phyloP scores from a whole-genome alignment of 2,888 invertebrate genomes.

The Eurytoma adleriae region DNA sequence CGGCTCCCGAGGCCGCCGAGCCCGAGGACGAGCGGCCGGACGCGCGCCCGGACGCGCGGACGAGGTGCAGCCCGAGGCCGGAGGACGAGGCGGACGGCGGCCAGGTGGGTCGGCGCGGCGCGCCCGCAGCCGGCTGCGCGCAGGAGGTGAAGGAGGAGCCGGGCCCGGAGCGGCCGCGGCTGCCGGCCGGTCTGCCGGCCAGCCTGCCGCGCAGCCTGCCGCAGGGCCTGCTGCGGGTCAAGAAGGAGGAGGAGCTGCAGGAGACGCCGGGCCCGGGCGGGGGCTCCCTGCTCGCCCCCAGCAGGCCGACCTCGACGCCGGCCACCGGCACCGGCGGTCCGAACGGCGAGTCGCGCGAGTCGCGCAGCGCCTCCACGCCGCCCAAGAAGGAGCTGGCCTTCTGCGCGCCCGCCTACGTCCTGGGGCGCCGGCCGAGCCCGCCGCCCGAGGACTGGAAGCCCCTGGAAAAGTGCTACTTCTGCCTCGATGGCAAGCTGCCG shows the following conservation, averaged over 20 bases:
- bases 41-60: conserved; percentile 57
- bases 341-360: conserved; percentile 58
- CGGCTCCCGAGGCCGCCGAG: conserved; percentile 64
- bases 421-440: conserved; percentile 71
- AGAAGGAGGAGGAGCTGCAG: conserved; percentile 74
- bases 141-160: conserved; percentile 71
- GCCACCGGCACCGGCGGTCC: conserved; percentile 52
- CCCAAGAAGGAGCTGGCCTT: conserved; percentile 63
- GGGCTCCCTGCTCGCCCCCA: conserved; percentile 48
- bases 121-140: conserved; percentile 19
- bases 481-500: conserved; percentile 85
- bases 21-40: background rate
- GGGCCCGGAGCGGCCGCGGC: conserved; percentile 70
- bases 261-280: conserved; percentile 66
- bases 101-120: conserved; percentile 32
- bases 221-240: conserved; percentile 73
- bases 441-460: conserved; percentile 86
- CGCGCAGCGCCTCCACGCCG: conserved; percentile 61
- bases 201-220: no score
- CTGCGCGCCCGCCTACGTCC: conserved; percentile 65
- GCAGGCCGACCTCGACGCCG: conserved; percentile 56
- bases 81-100: conserved; percentile 20
- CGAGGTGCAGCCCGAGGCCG: conserved; percentile 50
- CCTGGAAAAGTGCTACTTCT: conserved; percentile 90
- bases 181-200: no score